These are phyloP conservation scores for Pardalotus punctatus DNA, from an alignment of 2,113 vertebrate species.

Conservation along the genomic window DNA sequence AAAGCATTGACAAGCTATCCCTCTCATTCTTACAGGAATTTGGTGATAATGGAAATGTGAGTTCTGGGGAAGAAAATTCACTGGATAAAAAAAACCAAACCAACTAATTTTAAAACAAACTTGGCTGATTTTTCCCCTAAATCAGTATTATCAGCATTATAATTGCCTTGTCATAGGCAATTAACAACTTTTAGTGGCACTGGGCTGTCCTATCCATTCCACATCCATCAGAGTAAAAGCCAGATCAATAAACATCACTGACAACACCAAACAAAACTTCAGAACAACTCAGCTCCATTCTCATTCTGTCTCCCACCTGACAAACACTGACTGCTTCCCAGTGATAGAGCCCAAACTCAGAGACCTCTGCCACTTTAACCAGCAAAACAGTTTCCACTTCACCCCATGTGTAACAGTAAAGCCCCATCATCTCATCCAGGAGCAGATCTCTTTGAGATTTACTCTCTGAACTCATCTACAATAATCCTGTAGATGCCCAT, in stretches of 20 bases:
- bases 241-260: background rate
- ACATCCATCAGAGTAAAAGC: constrained; percentile 12
- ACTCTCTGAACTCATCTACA: background rate
- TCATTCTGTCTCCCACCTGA: background rate
- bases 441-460: background rate
- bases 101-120: background rate
- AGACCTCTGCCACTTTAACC: background rate
- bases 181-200: background rate
- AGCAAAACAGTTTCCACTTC: background rate
- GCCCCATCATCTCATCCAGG: background rate
- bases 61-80: background rate
- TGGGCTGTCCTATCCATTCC: background rate
- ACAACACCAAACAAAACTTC: background rate
- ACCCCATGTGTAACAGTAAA: background rate
- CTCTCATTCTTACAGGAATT: background rate
- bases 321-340: background rate
- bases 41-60: background rate
- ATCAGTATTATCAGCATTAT: background rate
- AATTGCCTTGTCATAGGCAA: background rate
- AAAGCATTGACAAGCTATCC: background rate
- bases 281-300: background rate
- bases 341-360: background rate
- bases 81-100: background rate
- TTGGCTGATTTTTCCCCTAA: background rate
- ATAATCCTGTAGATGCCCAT: background rate